Percentiles rank a stretch among this genome's conserved stretches.
Evolutionary conservation across 2,888 invertebrate genomes (phyloP).

Genomic region (Drosophila nr. perissopoda): DNA sequence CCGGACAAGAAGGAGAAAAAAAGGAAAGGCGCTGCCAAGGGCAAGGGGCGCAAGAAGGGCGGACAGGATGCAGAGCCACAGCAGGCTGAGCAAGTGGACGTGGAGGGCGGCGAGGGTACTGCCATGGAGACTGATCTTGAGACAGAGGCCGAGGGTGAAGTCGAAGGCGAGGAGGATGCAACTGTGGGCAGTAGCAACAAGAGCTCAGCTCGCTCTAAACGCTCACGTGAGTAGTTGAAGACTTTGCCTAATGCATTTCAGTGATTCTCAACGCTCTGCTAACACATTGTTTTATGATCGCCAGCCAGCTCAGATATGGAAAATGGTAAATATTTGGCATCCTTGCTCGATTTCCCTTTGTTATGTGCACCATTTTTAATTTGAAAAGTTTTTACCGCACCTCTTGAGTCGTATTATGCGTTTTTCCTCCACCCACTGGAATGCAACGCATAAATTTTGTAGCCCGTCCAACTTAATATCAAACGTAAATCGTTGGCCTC

Average conservation of each 20-base stretch:
- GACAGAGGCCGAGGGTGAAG: conserved; percentile 63
- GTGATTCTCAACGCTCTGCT: conserved; percentile 5
- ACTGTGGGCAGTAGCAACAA: conserved; percentile 70
- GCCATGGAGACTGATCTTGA: conserved; percentile 56
- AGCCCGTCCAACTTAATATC: conserved; percentile 74
- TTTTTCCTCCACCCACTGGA: conserved; percentile 23
- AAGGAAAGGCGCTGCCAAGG: conserved; percentile 57
- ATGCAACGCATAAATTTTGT: conserved; percentile 71
- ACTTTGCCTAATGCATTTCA: not conserved
- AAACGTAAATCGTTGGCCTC: conserved; percentile 66
- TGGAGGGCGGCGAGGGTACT: conserved; percentile 45
- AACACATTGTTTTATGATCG: conserved; percentile 27
- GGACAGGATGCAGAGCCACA: conserved; percentile 55
- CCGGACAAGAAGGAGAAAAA: conserved; percentile 82
- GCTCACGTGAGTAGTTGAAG: conserved; percentile 60
- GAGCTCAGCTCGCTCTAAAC: conserved; percentile 69
- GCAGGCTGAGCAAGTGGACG: conserved; percentile 26
- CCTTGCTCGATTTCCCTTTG: conserved; percentile 33
- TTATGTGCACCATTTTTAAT: conserved; percentile 59
- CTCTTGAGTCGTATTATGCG: conserved; percentile 10
- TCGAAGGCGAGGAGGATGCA: conserved; percentile 63
- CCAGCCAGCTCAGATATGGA: conserved; percentile 84
- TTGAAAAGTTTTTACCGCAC: conserved; percentile 64
- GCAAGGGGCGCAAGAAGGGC: conserved; percentile 55
- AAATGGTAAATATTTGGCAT: conserved; percentile 81